Conservation (phyloP, 2,888 invertebrate genomes). For the Barypeithes pellucidus region DNA sequence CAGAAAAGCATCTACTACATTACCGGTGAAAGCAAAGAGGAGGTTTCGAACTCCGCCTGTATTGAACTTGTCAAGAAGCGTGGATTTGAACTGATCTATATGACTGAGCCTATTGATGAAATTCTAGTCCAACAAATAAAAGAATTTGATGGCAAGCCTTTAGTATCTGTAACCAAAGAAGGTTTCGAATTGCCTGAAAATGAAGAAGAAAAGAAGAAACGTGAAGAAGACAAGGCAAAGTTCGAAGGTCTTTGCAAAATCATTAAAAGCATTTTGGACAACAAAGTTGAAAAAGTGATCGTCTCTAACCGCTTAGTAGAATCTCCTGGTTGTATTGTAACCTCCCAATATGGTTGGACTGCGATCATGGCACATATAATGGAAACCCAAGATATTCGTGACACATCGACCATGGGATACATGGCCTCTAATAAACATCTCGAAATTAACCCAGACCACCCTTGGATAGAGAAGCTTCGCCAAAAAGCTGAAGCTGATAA, state of each 20-base stretch:
- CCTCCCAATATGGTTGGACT: constrained; percentile 99
- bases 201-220: constrained; percentile 97
- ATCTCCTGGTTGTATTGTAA: constrained; percentile 99
- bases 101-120: constrained; percentile 99
- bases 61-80: constrained; percentile 98
- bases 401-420: constrained; percentile 99
- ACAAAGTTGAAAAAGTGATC: constrained; percentile 97
- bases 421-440: constrained; percentile 99
- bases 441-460: constrained; percentile 97
- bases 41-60: constrained; percentile 96
- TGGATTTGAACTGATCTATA: constrained; percentile 98
- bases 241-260: constrained; percentile 88
- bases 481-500: constrained; percentile 96
- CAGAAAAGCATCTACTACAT: constrained; percentile 99
- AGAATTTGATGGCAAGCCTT: constrained; percentile 96
- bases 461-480: constrained; percentile 92
- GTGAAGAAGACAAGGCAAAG: constrained; percentile 89
- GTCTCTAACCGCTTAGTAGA: constrained; percentile 97
- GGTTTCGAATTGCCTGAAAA: constrained; percentile 97
- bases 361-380: constrained; percentile 99
- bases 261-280: constrained; percentile 98
- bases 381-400: constrained; percentile 98
- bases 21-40: constrained; percentile 95
- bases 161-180: constrained; percentile 98
- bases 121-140: constrained; percentile 99